Conservation (phyloP, 2,113 vertebrate genomes). For the Xyliphius kryptos region DNA sequence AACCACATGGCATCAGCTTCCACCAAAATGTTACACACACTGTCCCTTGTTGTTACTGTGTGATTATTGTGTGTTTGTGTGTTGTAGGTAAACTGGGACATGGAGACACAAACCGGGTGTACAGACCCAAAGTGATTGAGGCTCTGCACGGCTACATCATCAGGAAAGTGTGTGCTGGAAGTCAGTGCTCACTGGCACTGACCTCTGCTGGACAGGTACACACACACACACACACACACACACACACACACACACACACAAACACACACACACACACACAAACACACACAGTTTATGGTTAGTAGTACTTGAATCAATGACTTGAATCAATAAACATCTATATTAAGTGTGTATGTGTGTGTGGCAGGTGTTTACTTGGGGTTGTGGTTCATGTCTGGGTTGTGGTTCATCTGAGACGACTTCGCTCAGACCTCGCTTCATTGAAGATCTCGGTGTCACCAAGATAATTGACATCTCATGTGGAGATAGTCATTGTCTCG, state of each 20-base stretch:
- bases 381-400: conserved; percentile 92
- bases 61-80: conserved; percentile 1
- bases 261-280: conserved; percentile 7
- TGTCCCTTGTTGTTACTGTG: not conserved
- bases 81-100: conserved; percentile 72
- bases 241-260: conserved; percentile 12
- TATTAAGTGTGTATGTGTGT: conserved; percentile 8
- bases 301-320: too few species aligned
- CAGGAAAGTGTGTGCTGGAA: conserved; percentile 73
- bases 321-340: too few species aligned
- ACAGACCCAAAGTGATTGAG: conserved; percentile 71
- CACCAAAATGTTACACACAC: not conserved
- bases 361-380: conserved; percentile 90
- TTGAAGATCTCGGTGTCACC: conserved; percentile 89
- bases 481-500: conserved; percentile 95
- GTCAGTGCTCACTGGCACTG: conserved; percentile 70
- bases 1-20: not conserved
- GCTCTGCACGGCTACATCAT: conserved; percentile 70
- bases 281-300: not conserved
- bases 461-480: conserved; percentile 96
- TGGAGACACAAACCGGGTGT: conserved; percentile 72
- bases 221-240: conserved; percentile 8
- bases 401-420: conserved; percentile 96
- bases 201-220: conserved; percentile 73
- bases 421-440: conserved; percentile 83